Evolutionary conservation across 2,888 invertebrate species (phyloP).

Genomic region (Drosophila quinaria): DNA sequence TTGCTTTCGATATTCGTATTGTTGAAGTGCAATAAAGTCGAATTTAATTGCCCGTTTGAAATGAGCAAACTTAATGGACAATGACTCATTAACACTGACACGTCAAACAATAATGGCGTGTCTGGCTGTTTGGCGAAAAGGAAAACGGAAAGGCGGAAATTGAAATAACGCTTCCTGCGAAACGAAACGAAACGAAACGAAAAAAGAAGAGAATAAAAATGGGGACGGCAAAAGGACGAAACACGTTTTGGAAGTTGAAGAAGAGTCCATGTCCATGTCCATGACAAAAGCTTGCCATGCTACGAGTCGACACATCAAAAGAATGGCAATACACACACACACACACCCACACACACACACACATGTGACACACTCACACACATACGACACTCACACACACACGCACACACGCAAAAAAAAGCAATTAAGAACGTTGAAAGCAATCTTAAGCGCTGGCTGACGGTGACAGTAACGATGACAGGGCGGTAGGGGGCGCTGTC

Average conservation of each 20-base stretch:
- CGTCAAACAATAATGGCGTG: slow-evolving; percentile 82
- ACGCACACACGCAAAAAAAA: slow-evolving; percentile 74
- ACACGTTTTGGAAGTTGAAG: slow-evolving; percentile 18
- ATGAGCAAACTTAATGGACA: slow-evolving; percentile 82
- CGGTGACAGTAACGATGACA: slow-evolving; percentile 75
- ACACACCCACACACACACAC: slow-evolving; percentile 20
- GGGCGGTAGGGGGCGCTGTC: slow-evolving; percentile 17
- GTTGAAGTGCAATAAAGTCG: slow-evolving; percentile 82
- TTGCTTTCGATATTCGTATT: slow-evolving; percentile 12
- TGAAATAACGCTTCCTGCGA: slow-evolving; percentile 79
- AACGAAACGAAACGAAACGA: slow-evolving; percentile 44
- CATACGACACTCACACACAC: slow-evolving; percentile 40
- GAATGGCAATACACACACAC: slow-evolving; percentile 47
- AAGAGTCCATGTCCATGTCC: slow-evolving; percentile 44
- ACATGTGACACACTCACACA: too few relatives aligned
- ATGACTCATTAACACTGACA: slow-evolving; percentile 84
- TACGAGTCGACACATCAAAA: slow-evolving; percentile 67
- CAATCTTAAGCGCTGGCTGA: slow-evolving; percentile 84
- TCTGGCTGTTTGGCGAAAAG: slow-evolving; percentile 63
- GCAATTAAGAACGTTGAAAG: slow-evolving; percentile 86
- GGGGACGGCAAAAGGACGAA: slow-evolving; percentile 32
- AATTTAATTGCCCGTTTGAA: slow-evolving; percentile 81
- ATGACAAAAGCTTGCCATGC: slow-evolving; percentile 61
- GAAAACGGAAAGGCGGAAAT: slow-evolving; percentile 78
- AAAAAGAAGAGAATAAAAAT: slow-evolving; percentile 9